Percentiles rank a stretch among this genome's conserved stretches.
Evolutionary conservation across 2,797 vertebrate genomes (phyloP).

Genomic region (Tragelaphus eurycerus): DNA sequence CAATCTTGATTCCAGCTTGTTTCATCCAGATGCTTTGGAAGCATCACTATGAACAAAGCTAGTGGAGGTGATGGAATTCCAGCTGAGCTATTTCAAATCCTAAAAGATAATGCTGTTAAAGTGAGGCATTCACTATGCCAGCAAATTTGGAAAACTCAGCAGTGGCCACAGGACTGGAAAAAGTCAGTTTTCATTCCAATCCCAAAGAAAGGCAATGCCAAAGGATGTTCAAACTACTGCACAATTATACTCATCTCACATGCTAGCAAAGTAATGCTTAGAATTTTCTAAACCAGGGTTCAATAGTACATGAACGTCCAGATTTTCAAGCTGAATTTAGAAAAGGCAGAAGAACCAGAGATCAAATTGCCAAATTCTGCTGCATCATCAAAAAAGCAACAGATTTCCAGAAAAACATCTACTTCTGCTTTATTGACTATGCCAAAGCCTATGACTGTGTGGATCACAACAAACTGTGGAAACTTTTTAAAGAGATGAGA

Average conservation of each 20-base stretch:
- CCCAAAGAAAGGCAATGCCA: not conserved
- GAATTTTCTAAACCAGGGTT: not conserved
- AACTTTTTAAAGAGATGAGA: not conserved
- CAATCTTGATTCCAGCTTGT: not conserved
- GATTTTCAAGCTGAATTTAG: not conserved
- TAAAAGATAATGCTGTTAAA: not conserved
- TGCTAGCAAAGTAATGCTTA: not conserved
- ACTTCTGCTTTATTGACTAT: not conserved
- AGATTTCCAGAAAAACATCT: not conserved
- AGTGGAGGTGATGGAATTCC: not conserved
- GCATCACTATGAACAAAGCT: not conserved
- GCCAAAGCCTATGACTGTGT: not conserved
- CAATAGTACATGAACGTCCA: not conserved
- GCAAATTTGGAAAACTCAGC: not conserved
- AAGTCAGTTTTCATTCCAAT: not conserved
- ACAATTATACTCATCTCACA: not conserved
- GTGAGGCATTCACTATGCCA: not conserved
- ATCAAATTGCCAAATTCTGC: not conserved
- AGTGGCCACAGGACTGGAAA: not conserved
- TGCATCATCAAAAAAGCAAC: not conserved
- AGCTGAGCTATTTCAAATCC: not conserved
- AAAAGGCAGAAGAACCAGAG: not conserved
- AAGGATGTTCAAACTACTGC: not conserved
- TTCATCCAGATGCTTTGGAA: not conserved
- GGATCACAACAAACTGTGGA: not conserved